Conservation (phyloP, 2,888 invertebrate species). For the Ochropleura plecta region DNA sequence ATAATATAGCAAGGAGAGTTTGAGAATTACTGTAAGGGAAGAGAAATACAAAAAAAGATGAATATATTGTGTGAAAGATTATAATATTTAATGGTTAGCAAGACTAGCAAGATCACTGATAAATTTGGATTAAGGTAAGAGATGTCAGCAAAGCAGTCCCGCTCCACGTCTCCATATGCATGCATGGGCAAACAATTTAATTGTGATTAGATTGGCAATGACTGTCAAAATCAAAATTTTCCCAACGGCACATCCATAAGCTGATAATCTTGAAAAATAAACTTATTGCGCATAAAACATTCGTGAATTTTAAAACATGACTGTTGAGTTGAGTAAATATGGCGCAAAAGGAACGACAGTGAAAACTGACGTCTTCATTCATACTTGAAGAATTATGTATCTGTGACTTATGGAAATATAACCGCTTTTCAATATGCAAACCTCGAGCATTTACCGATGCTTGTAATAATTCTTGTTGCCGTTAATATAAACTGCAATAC, state of each 20-base stretch:
- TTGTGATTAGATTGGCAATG: no score
- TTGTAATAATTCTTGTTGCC: conserved; percentile 43
- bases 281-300: conserved; percentile 1
- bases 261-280: background rate
- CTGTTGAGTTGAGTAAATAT: background rate
- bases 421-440: conserved; percentile 35
- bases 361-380: conserved; percentile 31
- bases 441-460: conserved; percentile 28
- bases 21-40: background rate
- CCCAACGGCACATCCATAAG: no score
- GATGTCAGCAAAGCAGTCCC: no score
- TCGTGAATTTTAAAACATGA: conserved; percentile 5
- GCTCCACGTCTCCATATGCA: no score
- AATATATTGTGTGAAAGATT: background rate
- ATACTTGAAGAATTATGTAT: conserved; percentile 26
- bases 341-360: conserved; percentile 14
- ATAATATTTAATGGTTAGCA: background rate
- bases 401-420: conserved; percentile 39
- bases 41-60: background rate
- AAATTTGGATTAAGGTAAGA: background rate
- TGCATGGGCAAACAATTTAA: no score
- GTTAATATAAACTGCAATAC: conserved; percentile 32
- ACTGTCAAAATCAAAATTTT: no score
- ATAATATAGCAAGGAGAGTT: background rate
- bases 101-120: background rate